phyloP scores from a whole-genome alignment of 2,888 invertebrate genomes.

The Ornithoptera priamus region DNA sequence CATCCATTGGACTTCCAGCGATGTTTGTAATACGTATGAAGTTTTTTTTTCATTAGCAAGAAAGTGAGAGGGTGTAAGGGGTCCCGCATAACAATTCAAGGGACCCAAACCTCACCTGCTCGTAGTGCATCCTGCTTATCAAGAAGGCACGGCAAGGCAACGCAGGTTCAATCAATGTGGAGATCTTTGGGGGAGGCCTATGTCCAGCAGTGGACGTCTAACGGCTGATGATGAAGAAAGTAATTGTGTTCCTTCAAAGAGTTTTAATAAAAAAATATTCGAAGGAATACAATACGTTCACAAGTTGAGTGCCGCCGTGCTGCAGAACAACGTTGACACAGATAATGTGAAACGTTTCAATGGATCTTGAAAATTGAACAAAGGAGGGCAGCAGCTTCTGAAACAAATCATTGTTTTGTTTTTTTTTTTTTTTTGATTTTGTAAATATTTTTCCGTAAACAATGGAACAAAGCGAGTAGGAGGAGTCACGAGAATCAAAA shows the following conservation, averaged over 20 bases:
- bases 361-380: slow-evolving; percentile 11
- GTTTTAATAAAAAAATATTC: background rate
- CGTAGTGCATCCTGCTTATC: too few relatives aligned
- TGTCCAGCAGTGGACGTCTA: too few relatives aligned
- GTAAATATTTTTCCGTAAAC: slow-evolving; percentile 14
- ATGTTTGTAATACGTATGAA: too few relatives aligned
- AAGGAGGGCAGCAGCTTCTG: slow-evolving; percentile 11
- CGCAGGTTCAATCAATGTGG: too few relatives aligned
- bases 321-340: slow-evolving; percentile 4
- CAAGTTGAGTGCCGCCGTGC: background rate
- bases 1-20: too few relatives aligned
- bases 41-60: too few relatives aligned
- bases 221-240: background rate
- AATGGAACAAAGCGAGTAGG: slow-evolving; percentile 19
- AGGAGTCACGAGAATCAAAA: slow-evolving; percentile 18
- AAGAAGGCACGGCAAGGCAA: too few relatives aligned
- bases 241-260: background rate
- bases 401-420: slow-evolving; percentile 9
- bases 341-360: slow-evolving; percentile 15
- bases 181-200: too few relatives aligned
- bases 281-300: background rate
- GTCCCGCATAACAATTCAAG: too few relatives aligned
- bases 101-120: too few relatives aligned
- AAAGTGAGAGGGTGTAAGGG: too few relatives aligned
- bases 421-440: background rate